Percentiles rank a stretch among this genome's conserved stretches.
phyloP scores from a whole-genome alignment of 2,113 vertebrate species.

The Pseudorectes ferrugineus region DNA sequence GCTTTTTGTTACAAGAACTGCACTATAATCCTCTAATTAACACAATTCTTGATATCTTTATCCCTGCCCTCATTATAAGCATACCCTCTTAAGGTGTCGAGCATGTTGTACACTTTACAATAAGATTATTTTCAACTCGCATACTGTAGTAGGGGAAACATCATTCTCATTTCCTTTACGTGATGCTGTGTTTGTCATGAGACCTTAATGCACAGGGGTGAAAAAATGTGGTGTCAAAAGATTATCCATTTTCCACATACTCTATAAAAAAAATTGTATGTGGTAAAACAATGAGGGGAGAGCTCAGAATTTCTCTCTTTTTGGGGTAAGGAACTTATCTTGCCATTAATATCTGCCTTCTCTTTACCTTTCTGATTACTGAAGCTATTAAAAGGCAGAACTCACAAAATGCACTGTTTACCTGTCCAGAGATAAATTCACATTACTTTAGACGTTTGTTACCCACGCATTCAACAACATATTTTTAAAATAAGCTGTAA shows the following conservation, averaged over 20 bases:
- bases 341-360: background rate
- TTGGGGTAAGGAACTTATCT: background rate
- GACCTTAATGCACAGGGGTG: background rate
- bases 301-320: background rate
- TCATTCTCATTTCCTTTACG: background rate
- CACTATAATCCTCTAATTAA: conserved; percentile 30
- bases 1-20: background rate
- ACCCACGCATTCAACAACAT: background rate
- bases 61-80: conserved; percentile 32
- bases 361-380: background rate
- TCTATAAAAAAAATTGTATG: background rate
- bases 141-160: background rate
- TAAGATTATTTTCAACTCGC: background rate
- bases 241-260: background rate
- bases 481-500: background rate
- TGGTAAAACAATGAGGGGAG: background rate
- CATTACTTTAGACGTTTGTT: background rate
- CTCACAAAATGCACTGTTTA: background rate
- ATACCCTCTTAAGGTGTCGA: background rate
- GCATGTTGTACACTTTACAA: background rate
- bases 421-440: background rate
- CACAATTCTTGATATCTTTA: background rate
- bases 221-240: background rate
- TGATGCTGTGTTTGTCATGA: background rate
- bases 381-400: background rate